phyloP scores from a whole-genome alignment of 2,113 vertebrate species.

The human region DNA sequence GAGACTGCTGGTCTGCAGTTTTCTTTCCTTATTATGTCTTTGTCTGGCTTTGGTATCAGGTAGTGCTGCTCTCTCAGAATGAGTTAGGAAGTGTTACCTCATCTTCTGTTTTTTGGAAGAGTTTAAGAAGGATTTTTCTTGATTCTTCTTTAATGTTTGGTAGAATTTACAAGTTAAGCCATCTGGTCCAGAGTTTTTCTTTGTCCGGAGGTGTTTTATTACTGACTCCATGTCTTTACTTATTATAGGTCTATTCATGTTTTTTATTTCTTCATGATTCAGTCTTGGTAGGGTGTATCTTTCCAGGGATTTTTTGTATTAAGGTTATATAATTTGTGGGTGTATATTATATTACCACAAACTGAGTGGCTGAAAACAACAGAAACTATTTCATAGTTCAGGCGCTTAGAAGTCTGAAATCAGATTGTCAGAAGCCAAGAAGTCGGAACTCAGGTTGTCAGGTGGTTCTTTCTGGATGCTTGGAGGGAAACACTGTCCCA shows the following conservation, averaged over 20 bases:
- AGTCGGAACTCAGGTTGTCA: neutral
- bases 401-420: neutral
- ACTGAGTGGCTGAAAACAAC: neutral
- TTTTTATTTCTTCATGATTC: neutral
- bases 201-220: neutral
- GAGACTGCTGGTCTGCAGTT: neutral
- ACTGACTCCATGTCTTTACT: neutral
- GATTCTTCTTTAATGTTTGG: neutral
- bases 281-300: neutral
- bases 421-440: neutral
- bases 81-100: neutral
- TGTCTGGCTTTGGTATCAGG: neutral
- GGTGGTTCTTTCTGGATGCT: neutral
- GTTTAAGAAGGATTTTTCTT: neutral
- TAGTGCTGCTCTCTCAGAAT: neutral
- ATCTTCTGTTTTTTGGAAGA: neutral
- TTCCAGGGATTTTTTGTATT: constrained; percentile 10
- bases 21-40: neutral
- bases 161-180: neutral
- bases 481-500: neutral
- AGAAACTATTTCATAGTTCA: neutral
- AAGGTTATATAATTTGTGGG: neutral
- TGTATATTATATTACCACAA: neutral
- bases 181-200: neutral
- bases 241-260: neutral